Evolutionary conservation across 2,113 vertebrate genomes (phyloP), one percentile per base, ranked within the genome.

Genomic region (Pycnonotus jocosus): DNA sequence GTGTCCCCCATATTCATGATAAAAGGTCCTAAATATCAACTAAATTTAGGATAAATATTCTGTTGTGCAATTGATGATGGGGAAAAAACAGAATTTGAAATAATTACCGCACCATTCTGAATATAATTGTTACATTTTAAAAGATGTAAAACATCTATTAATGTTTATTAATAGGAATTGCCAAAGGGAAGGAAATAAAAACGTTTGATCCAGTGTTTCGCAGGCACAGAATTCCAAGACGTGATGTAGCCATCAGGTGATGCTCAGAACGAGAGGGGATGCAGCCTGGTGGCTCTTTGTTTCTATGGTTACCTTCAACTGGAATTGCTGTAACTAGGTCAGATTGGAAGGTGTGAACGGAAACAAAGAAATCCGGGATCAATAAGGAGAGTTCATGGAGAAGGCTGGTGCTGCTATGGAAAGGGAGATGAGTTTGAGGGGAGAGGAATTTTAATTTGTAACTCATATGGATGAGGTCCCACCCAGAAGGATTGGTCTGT

Each of bases 261-360:
- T 69, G 76, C 54, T 92, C 61, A 25, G 86, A 62, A 38, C 5
- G 3, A 3, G 44, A 40, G 53, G 88, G 82, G 96, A 61, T 83
- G 65, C 70, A 19, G 88, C 30, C 88, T 93, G 88, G 74, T 33
- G 93, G 74, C 28, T 81, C 85, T 81, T 76, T 25, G 93, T 96
- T 96, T 93, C 95, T 88, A 96, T 96, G 95, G 95, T 90, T 93
- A 96, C 93, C 4, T 70, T 66, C 77, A n/a, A 27, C 54, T 22
- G 87, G 76, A 74, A 81, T 65, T 54, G 91, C 86, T 62, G 42
- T 78, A 96, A 91, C 51, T 95, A 70, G 93, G 95, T 95, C 92
- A 95, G 70, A 48, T 21, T 17, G 37, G 88, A 94, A 96, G 95
- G 88, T 91, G 84, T 57, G 93, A 91, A 66, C 16, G 78, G 40